Percentiles rank a stretch among this genome's conserved stretches.
Conservation (phyloP, 2,113 vertebrate genomes). For the Prinia subflava region DNA sequence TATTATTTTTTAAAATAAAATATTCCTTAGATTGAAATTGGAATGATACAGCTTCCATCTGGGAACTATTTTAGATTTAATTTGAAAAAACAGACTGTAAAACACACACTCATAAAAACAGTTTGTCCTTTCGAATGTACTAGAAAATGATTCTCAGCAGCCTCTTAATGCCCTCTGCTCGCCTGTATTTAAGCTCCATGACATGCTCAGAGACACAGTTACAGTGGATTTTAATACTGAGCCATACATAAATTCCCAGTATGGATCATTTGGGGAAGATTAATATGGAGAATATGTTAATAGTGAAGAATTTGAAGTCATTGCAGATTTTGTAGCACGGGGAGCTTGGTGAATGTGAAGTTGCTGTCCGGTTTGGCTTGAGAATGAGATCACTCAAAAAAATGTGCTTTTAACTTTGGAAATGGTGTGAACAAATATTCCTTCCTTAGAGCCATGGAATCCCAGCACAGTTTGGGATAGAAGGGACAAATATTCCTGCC, state of each 20-base stretch:
- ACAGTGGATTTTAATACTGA: not conserved
- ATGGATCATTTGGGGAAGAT: constrained; percentile 28
- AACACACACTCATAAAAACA: not conserved
- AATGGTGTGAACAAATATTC: not conserved
- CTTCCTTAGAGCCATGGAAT: not conserved
- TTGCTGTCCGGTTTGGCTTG: not conserved
- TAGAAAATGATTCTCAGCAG: constrained; percentile 17
- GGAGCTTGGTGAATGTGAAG: not conserved
- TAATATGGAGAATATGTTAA: not conserved
- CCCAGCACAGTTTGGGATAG: not conserved
- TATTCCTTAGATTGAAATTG: not conserved
- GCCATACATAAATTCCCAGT: not conserved
- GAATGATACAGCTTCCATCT: not conserved
- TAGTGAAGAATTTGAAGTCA: not conserved
- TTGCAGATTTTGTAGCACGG: not conserved
- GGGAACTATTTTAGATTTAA: constrained; percentile 19
- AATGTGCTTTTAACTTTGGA: rapidly evolving
- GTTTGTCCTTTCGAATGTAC: constrained; percentile 10
- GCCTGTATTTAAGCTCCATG: not conserved
- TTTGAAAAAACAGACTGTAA: constrained; percentile 37
- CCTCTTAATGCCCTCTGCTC: not conserved
- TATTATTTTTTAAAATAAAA: not conserved
- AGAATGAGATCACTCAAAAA: not conserved
- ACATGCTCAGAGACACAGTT: not conserved
- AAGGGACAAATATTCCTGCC: too few species aligned